Percentiles rank a stretch among this genome's conserved stretches.
Conservation (phyloP, 2,888 invertebrate species). For the Anticlea derivata region DNA sequence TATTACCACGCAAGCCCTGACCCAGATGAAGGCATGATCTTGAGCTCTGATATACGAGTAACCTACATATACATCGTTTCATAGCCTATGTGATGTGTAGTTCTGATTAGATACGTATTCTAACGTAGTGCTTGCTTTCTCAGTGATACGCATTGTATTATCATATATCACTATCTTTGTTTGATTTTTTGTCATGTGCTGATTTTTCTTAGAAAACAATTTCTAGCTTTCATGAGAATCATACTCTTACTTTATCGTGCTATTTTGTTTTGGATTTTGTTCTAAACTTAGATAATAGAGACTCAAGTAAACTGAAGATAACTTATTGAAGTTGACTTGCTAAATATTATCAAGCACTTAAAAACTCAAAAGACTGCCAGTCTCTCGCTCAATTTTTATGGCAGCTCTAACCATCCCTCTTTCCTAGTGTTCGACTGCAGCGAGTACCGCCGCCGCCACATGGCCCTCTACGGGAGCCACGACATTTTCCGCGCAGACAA, state of each 20-base stretch:
- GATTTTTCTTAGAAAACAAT: no score
- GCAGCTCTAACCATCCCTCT: neutral
- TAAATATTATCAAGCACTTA: no score
- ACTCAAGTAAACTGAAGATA: no score
- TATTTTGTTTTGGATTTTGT: no score
- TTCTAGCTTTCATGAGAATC: no score
- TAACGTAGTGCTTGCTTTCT: no score
- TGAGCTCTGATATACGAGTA: conserved; percentile 9
- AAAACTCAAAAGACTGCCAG: no score
- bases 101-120: conserved; percentile 37
- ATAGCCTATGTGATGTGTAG: neutral
- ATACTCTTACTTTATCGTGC: no score
- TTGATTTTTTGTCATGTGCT: conserved; percentile 4
- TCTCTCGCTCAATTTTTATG: no score
- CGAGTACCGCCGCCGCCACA: conserved; percentile 93
- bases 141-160: no score
- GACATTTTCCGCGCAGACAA: conserved; percentile 95
- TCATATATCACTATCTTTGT: conserved; percentile 23
- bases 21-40: conserved; percentile 46
- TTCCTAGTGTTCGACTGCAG: conserved; percentile 95
- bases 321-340: no score
- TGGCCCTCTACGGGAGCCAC: conserved; percentile 91
- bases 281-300: no score
- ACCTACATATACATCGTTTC: neutral
- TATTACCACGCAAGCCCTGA: conserved; percentile 48